Percentiles rank a stretch among this genome's conserved stretches.
Evolutionary conservation across 2,113 vertebrate species (phyloP).

Genomic region (Anoplopoma fimbria): DNA sequence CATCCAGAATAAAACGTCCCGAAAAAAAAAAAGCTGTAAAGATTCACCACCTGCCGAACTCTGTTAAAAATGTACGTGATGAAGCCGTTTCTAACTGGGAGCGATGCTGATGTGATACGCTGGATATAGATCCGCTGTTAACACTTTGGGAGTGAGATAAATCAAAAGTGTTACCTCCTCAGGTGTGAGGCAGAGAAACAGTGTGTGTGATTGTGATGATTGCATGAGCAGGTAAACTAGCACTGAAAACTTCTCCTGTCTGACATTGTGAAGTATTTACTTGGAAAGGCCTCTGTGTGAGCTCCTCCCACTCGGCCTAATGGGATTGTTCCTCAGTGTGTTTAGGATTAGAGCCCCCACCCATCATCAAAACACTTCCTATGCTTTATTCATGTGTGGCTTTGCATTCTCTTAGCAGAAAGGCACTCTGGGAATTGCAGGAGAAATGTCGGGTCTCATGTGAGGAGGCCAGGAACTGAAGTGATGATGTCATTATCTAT

Average conservation of each 20-base stretch:
- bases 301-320: constrained; percentile 44
- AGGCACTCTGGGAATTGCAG: constrained; percentile 42
- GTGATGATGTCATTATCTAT: not conserved
- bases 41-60: constrained; percentile 21
- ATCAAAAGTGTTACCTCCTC: not conserved
- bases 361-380: constrained; percentile 50
- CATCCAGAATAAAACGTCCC: not conserved
- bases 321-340: constrained; percentile 25
- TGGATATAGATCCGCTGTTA: constrained; percentile 27
- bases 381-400: constrained; percentile 51
- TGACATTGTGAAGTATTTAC: too few species aligned
- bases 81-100: constrained; percentile 28
- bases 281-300: too few species aligned
- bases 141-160: not conserved
- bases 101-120: not conserved
- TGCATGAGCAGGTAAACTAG: too few species aligned
- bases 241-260: too few species aligned
- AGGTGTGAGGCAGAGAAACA: constrained; percentile 1
- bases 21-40: not conserved
- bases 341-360: constrained; percentile 23
- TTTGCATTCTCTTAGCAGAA: constrained; percentile 36
- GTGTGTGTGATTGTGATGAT: not conserved
- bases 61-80: not conserved
- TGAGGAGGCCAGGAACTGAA: constrained; percentile 10
- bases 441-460: constrained; percentile 27